Evolutionary conservation across 2,888 invertebrate genomes (phyloP), one percentile per base, ranked within the genome.

Genomic region (Globia sparganii): DNA sequence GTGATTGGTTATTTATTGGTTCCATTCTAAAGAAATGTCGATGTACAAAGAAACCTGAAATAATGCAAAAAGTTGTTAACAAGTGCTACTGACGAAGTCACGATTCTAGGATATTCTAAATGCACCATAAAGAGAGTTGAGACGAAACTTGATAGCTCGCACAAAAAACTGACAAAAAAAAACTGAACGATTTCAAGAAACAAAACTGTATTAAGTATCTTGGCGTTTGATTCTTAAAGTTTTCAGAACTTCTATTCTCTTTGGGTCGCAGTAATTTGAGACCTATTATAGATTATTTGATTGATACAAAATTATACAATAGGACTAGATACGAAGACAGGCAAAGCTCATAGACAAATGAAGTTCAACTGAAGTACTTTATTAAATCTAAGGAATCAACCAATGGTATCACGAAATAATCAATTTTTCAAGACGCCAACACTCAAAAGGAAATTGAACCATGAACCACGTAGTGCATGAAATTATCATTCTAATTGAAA

Each of bases 81-180:
- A 80, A 61, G 21, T 64, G 37, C 40, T 31, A 53, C 58, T 67
- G 43, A 59, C 31, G 9, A 40, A 64, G 70, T 75, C 80, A 75
- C 75, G 80, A 56, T 68, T 75, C 75, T 43, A 71, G 59, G 49
- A 64, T 67, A 75, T 68, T 84, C 58, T 68, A 65, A 72, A 78
- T 73, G 61, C 59, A 78, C 25, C 37, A 25, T 61, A 69, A 40
- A 78, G 49, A 72, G 46, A 81, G 34, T 18, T 18, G 34, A 72
- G 25, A 37, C 43, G 28, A 53, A n/a, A 46, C 34, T 40, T 81
- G 53, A 80, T 61, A 74, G 66, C 53, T 53, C 28, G 0, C 18
- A 53, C 34, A 78, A 77, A 77, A 77, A 77, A 77, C n/a, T 53
- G 21, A 43, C 15, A 40, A n/a, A 73, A 59, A 53, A 49, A 34